These are phyloP conservation scores for Megalopta genalis DNA, from an alignment of 1,140 invertebrate genomes.

Conservation along the genomic window DNA sequence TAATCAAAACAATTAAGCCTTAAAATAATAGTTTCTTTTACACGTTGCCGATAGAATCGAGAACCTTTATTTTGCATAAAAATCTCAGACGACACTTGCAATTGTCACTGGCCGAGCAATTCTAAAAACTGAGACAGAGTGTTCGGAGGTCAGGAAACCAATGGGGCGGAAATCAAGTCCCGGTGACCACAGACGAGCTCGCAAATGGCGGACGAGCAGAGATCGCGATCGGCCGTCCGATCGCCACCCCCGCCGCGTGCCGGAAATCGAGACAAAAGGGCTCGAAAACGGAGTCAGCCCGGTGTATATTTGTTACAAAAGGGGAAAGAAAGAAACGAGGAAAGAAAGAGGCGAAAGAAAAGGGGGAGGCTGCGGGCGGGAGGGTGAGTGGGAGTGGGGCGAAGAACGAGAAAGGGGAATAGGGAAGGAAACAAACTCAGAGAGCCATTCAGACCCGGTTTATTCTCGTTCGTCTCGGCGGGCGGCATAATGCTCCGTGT, in stretches of 20 bases:
- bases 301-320: conserved; percentile 27
- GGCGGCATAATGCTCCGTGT: conserved; percentile 63
- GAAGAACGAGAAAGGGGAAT: neutral
- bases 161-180: too few species aligned
- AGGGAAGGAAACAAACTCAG: conserved; percentile 61
- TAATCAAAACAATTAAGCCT: too few species aligned
- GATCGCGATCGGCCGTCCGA: neutral
- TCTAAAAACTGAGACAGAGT: too few species aligned
- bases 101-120: too few species aligned
- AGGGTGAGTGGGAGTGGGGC: too few species aligned
- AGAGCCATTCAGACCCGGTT: conserved; percentile 57
- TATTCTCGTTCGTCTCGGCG: conserved; percentile 63
- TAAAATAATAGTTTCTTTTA: too few species aligned
- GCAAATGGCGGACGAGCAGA: too few species aligned
- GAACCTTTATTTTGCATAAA: too few species aligned
- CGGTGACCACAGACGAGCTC: too few species aligned
- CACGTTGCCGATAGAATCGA: too few species aligned
- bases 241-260: neutral
- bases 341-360: neutral
- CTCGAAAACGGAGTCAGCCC: conserved; percentile 40
- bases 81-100: too few species aligned
- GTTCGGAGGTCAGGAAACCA: neutral
- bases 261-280: conserved; percentile 25
- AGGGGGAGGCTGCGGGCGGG: neutral
- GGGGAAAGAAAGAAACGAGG: neutral